A percentile compares a stretch with the other conserved stretches of the same genome.
These are phyloP conservation scores for Salvelinus fontinalis DNA, from an alignment of 2,113 vertebrate species.

Conservation along the genomic window DNA sequence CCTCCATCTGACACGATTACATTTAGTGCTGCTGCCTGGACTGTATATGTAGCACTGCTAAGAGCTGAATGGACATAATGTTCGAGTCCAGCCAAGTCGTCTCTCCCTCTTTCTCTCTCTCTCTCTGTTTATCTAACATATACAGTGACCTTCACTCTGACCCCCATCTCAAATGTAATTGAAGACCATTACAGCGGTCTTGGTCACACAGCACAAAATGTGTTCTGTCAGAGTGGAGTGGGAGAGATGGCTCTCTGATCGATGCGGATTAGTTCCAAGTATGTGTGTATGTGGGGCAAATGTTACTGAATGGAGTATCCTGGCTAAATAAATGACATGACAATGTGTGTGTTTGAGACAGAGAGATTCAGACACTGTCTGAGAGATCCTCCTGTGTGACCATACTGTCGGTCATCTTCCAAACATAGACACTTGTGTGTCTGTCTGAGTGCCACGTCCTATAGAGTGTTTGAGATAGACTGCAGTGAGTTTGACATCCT, in stretches of 20 bases:
- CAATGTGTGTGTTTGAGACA: neutral
- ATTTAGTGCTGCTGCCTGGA: slow-evolving; percentile 25
- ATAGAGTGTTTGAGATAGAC: neutral
- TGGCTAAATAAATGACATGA: too few species aligned
- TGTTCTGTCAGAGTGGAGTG: neutral
- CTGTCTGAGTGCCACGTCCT: neutral
- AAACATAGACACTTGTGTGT: too few species aligned
- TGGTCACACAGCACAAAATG: slow-evolving; percentile 8
- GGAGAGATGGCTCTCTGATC: neutral
- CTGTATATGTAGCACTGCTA: slow-evolving; percentile 22
- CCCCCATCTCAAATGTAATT: slow-evolving; percentile 30
- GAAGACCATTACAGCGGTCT: slow-evolving; percentile 24
- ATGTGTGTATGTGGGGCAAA: neutral
- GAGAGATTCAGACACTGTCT: neutral
- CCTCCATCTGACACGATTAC: slow-evolving; percentile 30
- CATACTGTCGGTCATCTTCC: too few species aligned
- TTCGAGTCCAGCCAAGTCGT: slow-evolving; percentile 13
- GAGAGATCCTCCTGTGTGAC: too few species aligned
- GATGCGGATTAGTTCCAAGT: too few species aligned
- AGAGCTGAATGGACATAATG: slow-evolving; percentile 36
- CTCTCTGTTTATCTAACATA: slow-evolving; percentile 36
- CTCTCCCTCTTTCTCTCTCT: slow-evolving; percentile 1
- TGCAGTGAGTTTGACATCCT: neutral
- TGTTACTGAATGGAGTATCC: neutral
- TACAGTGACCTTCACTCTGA: slow-evolving; percentile 29